phyloP scores from a whole-genome alignment of 2,113 vertebrate genomes.

The Amia ocellicauda region DNA sequence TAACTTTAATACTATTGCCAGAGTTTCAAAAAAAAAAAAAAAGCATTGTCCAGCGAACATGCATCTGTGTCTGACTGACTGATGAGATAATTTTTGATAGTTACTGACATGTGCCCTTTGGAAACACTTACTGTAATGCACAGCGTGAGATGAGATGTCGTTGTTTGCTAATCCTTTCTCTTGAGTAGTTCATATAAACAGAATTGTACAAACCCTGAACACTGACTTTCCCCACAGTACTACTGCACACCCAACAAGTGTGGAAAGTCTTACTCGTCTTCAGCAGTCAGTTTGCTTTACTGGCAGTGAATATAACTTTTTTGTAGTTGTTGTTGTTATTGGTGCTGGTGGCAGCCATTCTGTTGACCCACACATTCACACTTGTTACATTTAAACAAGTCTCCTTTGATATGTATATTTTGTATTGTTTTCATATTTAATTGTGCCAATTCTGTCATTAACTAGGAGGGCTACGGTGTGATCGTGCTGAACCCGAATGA shows the following conservation, averaged over 20 bases:
- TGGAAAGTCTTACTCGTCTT: too few species aligned
- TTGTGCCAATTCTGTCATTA: too few species aligned
- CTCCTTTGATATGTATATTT: neutral
- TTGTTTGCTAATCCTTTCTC: slow-evolving; percentile 41
- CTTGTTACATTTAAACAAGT: neutral
- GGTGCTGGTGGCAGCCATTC: slow-evolving; percentile 12
- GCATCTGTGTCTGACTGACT: slow-evolving; percentile 32
- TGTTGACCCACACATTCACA: slow-evolving; percentile 27
- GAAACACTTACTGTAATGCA: slow-evolving; percentile 57
- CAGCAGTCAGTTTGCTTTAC: neutral
- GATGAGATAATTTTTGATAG: slow-evolving; percentile 52
- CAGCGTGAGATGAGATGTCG: slow-evolving; percentile 42
- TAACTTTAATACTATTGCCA: too few species aligned
- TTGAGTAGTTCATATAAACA: slow-evolving; percentile 31
- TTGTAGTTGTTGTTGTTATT: slow-evolving; percentile 14
- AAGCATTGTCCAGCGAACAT: neutral
- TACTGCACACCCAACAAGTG: too few species aligned
- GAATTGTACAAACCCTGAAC: slow-evolving; percentile 5
- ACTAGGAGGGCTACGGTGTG: slow-evolving; percentile 90
- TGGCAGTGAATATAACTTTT: slow-evolving; percentile 14
- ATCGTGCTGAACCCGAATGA: slow-evolving; percentile 97
- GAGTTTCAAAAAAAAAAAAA: too few species aligned
- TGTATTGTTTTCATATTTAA: slow-evolving; percentile 22
- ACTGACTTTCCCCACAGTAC: neutral
- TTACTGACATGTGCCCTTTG: slow-evolving; percentile 63